These are phyloP conservation scores for Lasioglossum albipes DNA, from an alignment of 1,140 invertebrate species.

Conservation along the genomic window DNA sequence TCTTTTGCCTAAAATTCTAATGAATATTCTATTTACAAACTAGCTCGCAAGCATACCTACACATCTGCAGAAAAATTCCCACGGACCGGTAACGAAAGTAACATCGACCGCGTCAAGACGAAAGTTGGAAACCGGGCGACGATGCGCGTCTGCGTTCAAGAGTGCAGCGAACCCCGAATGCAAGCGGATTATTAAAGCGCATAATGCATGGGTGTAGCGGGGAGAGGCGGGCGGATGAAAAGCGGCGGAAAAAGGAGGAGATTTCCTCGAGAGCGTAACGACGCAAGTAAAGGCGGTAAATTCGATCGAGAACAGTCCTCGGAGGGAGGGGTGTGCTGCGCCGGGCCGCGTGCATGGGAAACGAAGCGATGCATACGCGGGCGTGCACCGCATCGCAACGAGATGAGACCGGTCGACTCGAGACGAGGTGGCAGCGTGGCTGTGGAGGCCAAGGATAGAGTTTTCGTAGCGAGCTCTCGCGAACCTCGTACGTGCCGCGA, in stretches of 20 bases:
- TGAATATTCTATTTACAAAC: too few relatives aligned
- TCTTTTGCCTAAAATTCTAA: too few relatives aligned
- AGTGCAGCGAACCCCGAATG: background rate
- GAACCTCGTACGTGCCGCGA: conserved; percentile 9
- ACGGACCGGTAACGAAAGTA: too few relatives aligned
- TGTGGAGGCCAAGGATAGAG: conserved; percentile 29
- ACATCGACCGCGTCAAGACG: too few relatives aligned
- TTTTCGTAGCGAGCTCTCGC: conserved; percentile 27
- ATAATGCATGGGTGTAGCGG: background rate
- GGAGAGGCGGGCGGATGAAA: background rate
- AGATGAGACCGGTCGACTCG: background rate
- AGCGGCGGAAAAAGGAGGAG: too few relatives aligned
- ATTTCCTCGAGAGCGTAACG: conserved; percentile 22
- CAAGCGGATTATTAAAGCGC: background rate
- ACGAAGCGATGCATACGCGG: conserved; percentile 32
- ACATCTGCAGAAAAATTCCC: too few relatives aligned
- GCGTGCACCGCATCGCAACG: conserved; percentile 25
- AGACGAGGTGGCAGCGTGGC: background rate
- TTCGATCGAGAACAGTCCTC: conserved; percentile 23
- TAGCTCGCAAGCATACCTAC: too few relatives aligned
- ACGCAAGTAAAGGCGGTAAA: conserved; percentile 36
- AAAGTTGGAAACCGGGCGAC: background rate
- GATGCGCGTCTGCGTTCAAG: background rate
- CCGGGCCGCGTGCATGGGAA: conserved; percentile 21
- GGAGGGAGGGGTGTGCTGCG: background rate